Conservation (phyloP, 2,888 invertebrate species). For the Carpatolechia fugitivella region DNA sequence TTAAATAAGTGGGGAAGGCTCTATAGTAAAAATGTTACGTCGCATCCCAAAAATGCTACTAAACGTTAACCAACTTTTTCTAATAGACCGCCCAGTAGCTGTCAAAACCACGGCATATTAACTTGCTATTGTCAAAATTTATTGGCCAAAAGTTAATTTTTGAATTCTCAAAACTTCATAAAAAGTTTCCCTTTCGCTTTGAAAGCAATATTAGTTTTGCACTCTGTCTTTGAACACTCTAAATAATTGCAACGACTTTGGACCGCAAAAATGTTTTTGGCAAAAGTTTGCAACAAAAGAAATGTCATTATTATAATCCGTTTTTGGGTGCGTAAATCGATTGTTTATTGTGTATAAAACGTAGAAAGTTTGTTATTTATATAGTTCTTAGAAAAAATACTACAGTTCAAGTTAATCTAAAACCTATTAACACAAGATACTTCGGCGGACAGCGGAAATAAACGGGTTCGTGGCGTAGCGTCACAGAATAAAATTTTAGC, state of each 20-base stretch:
- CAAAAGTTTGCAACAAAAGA: conserved; percentile 45
- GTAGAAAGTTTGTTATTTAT: conserved; percentile 20
- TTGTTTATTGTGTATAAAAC: conserved; percentile 40
- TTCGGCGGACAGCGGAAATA: too few species aligned
- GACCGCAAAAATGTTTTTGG: conserved; percentile 4
- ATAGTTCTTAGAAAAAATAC: too few species aligned
- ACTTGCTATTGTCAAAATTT: conserved; percentile 51
- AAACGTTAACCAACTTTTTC: conserved; percentile 30
- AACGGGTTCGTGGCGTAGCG: too few species aligned
- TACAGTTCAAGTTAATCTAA: too few species aligned
- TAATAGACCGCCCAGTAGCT: conserved; percentile 65
- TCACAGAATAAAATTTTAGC: too few species aligned
- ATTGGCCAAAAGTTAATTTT: conserved; percentile 64
- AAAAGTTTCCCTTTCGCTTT: conserved; percentile 22
- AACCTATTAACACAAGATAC: too few species aligned
- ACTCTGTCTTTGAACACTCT: not conserved
- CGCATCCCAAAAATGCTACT: conserved; percentile 24
- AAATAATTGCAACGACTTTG: not conserved
- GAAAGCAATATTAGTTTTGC: conserved; percentile 6
- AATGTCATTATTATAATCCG: conserved; percentile 65
- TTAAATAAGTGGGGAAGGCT: too few species aligned
- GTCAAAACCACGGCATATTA: conserved; percentile 42
- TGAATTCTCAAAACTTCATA: conserved; percentile 23
- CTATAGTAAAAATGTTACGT: conserved; percentile 9
- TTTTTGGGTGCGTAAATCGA: conserved; percentile 41